Evolutionary conservation across 2,888 invertebrate genomes (phyloP).

Genomic region (Megamerina dolium): DNA sequence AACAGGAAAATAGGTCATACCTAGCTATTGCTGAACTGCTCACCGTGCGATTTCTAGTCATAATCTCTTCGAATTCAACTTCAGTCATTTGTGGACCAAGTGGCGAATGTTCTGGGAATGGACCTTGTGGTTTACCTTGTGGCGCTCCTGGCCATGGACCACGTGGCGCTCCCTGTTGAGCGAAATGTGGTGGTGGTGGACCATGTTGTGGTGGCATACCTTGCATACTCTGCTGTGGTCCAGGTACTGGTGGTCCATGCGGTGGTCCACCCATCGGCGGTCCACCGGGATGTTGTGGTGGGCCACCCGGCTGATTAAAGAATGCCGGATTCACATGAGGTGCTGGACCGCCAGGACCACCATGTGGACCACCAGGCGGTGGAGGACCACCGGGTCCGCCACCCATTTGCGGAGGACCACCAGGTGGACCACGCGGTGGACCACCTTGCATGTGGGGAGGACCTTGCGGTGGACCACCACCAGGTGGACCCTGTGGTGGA

Average conservation of each 20-base stretch:
- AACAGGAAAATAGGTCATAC: conserved; percentile 20
- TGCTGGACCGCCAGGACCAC: conserved; percentile 66
- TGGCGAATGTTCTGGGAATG: conserved; percentile 50
- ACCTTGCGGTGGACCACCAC: conserved; percentile 56
- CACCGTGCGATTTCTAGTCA: conserved; percentile 94
- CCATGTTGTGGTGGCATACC: conserved; percentile 54
- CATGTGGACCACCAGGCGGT: conserved; percentile 44
- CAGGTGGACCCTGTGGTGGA: conserved; percentile 55
- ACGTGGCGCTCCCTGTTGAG: conserved; percentile 63
- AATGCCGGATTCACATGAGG: conserved; percentile 97
- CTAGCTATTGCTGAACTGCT: conserved; percentile 92
- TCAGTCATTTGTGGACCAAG: conserved; percentile 68
- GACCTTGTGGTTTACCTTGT: conserved; percentile 45
- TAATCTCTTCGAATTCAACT: conserved; percentile 97
- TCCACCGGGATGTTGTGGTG: conserved; percentile 51
- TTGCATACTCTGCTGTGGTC: conserved; percentile 48
- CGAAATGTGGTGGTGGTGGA: conserved; percentile 65
- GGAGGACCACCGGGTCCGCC: conserved; percentile 49
- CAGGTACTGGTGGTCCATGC: conserved; percentile 52
- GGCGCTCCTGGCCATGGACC: conserved; percentile 60
- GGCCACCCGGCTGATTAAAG: conserved; percentile 66
- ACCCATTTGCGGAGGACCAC: conserved; percentile 55
- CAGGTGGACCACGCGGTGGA: conserved; percentile 57
- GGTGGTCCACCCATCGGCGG: conserved; percentile 54
- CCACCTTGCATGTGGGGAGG: conserved; percentile 66